These are phyloP conservation scores for Montipora foliosa DNA, from an alignment of 64 coral and sea anemone species.

Conservation along the genomic window DNA sequence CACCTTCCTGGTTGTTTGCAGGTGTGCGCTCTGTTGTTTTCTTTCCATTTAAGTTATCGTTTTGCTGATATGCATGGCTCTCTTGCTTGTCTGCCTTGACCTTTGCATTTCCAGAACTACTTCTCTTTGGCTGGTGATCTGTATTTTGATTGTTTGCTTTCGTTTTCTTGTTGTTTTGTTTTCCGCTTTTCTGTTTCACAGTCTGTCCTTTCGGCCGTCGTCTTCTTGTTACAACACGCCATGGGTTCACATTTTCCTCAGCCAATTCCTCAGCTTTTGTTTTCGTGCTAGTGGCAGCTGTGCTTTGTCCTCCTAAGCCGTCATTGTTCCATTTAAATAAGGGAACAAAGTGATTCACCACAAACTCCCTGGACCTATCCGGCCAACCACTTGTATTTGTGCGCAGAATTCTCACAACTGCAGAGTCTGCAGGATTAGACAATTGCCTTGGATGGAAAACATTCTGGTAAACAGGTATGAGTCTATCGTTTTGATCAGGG, in stretches of 20 bases:
- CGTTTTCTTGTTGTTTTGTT: neutral
- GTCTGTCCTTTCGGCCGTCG: neutral
- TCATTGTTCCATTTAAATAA: too few species aligned
- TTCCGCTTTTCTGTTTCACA: neutral
- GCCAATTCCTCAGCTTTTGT: slow-evolving; percentile 2
- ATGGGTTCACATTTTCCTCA: neutral
- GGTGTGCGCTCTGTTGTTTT: neutral
- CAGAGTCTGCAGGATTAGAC: too few species aligned
- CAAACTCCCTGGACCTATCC: slow-evolving; percentile 14
- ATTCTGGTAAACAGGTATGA: slow-evolving; percentile 31
- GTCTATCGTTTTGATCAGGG: slow-evolving; percentile 18
- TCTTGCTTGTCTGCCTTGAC: slow-evolving; percentile 12
- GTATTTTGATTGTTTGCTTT: slow-evolving; percentile 2
- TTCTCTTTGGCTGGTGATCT: neutral
- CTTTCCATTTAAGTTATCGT: neutral
- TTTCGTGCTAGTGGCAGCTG: slow-evolving; percentile 7
- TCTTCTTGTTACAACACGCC: neutral
- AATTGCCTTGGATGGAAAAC: too few species aligned
- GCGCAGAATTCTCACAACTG: too few species aligned
- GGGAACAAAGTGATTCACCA: slow-evolving; percentile 22
- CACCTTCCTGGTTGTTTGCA: slow-evolving; percentile 2
- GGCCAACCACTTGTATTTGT: too few species aligned
- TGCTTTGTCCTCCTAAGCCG: neutral
- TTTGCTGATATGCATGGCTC: neutral
- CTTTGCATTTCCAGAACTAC: neutral